phyloP scores from a whole-genome alignment of 2,113 vertebrate genomes.

The Quiscalus mexicanus region DNA sequence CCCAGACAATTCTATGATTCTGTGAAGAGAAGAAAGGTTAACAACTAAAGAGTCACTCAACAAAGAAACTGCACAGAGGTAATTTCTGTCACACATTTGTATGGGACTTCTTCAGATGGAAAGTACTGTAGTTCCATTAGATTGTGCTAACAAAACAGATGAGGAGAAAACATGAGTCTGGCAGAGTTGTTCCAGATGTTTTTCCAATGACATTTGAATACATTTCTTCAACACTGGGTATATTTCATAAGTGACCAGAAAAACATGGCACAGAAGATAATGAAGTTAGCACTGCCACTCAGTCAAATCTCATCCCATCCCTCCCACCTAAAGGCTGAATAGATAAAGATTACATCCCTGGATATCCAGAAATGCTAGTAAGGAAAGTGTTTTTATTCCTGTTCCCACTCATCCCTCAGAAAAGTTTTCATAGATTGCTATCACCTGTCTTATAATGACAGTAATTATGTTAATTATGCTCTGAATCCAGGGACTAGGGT shows the following conservation, averaged over 20 bases:
- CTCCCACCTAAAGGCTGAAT: not conserved
- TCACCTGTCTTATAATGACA: not conserved
- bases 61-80: slow-evolving; percentile 12
- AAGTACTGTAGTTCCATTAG: not conserved
- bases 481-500: not conserved
- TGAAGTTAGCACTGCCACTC: not conserved
- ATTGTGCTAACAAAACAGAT: not conserved
- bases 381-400: not conserved
- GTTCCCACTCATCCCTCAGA: not conserved
- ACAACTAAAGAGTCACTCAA: not conserved
- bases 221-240: not conserved
- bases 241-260: slow-evolving; percentile 10
- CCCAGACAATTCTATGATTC: not conserved
- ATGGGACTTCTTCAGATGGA: slow-evolving; percentile 1
- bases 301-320: not conserved
- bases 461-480: not conserved
- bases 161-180: not conserved
- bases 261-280: not conserved
- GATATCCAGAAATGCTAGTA: not conserved
- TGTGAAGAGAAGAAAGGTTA: slow-evolving; percentile 6
- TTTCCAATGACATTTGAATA: not conserved
- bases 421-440: not conserved
- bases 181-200: not conserved
- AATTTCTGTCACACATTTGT: not conserved
- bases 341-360: not conserved